phyloP scores from a whole-genome alignment of 1,140 invertebrate species.

The Cydia strobilella region DNA sequence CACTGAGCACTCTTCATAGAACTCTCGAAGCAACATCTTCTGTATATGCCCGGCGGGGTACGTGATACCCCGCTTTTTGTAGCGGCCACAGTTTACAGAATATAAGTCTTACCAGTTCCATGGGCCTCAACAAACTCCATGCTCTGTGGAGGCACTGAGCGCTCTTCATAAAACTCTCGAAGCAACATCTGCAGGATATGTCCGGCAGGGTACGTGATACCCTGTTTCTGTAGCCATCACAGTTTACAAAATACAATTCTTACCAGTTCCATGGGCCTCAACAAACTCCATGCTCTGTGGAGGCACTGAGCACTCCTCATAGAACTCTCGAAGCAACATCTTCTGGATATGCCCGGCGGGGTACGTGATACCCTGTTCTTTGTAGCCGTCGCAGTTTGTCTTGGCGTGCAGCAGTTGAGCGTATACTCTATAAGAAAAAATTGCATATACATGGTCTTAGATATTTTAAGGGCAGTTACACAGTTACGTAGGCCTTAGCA shows the following conservation, averaged over 20 bases:
- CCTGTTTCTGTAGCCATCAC: slow-evolving; percentile 94
- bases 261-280: slow-evolving; percentile 95
- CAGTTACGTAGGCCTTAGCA: too few species aligned
- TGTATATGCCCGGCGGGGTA: slow-evolving; percentile 94
- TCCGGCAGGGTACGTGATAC: slow-evolving; percentile 95
- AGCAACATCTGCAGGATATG: slow-evolving; percentile 89
- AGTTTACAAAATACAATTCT: slow-evolving; percentile 80
- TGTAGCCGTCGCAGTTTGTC: slow-evolving; percentile 94
- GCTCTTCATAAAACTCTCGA: slow-evolving; percentile 92
- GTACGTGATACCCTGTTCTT: slow-evolving; percentile 94
- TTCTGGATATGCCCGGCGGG: slow-evolving; percentile 92
- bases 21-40: slow-evolving; percentile 88
- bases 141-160: slow-evolving; percentile 84
- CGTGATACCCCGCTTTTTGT: slow-evolving; percentile 94
- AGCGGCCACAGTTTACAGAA: slow-evolving; percentile 89
- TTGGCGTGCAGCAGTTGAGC: slow-evolving; percentile 80
- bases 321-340: slow-evolving; percentile 90
- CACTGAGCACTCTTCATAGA: slow-evolving; percentile 91
- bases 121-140: slow-evolving; percentile 95
- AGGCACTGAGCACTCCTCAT: slow-evolving; percentile 89
- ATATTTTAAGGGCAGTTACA: too few species aligned
- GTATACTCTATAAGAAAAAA: slow-evolving; percentile 65
- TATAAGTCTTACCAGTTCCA: slow-evolving; percentile 84
- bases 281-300: slow-evolving; percentile 88
- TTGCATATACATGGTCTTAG: slow-evolving; percentile 60